Evolutionary conservation across 2,888 invertebrate genomes (phyloP).

Genomic region (Clitarchus hookeri): DNA sequence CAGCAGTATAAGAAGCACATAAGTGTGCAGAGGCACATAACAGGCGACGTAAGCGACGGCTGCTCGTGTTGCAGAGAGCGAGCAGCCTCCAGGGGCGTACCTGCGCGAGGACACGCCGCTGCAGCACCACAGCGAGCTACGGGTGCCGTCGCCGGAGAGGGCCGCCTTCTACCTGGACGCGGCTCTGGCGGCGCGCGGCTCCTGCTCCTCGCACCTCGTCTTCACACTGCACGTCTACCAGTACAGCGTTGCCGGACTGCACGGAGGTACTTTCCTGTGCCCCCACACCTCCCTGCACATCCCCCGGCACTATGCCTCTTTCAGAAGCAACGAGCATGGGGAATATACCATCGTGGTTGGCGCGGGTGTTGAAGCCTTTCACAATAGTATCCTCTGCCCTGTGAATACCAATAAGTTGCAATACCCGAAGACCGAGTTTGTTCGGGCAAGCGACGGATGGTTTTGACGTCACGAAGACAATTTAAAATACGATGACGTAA

Average conservation of each 20-base stretch:
- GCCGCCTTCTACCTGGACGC: conserved; percentile 96
- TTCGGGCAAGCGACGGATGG: too few species aligned
- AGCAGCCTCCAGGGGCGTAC: conserved; percentile 90
- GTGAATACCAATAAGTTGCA: too few species aligned
- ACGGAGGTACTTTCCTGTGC: conserved; percentile 87
- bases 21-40: too few species aligned
- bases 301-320: too few species aligned
- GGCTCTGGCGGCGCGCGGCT: conserved; percentile 57
- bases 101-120: conserved; percentile 87
- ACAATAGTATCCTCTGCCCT: too few species aligned
- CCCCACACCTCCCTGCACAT: too few species aligned
- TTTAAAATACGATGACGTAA: too few species aligned
- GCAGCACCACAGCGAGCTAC: conserved; percentile 87
- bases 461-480: too few species aligned
- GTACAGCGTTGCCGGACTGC: conserved; percentile 89
- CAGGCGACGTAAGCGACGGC: conserved; percentile 69
- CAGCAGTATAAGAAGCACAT: background rate
- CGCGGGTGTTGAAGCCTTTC: too few species aligned
- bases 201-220: conserved; percentile 72
- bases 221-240: conserved; percentile 97
- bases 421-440: too few species aligned
- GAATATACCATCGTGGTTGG: too few species aligned
- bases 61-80: conserved; percentile 65
- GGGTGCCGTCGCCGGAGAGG: conserved; percentile 93
- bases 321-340: too few species aligned